Conservation (phyloP, 2,113 vertebrate genomes). For the Archocentrus centrarchus region DNA sequence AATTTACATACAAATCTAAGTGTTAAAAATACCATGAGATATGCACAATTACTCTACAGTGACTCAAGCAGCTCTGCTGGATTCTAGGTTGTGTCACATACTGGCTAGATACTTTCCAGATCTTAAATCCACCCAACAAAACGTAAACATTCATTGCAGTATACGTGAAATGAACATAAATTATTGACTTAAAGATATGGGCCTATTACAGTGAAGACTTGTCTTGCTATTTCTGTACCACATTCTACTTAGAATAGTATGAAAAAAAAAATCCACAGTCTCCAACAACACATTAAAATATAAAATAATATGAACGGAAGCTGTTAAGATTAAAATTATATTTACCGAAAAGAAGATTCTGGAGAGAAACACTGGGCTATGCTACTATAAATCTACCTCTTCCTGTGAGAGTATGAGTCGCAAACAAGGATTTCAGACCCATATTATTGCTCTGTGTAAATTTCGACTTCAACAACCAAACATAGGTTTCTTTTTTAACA, state of each 20-base stretch:
- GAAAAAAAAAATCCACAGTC: neutral
- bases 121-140: neutral
- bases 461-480: neutral
- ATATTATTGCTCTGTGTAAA: neutral
- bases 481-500: neutral
- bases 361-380: constrained; percentile 32
- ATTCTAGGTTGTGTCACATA: neutral
- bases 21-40: neutral
- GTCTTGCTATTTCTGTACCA: neutral
- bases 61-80: neutral
- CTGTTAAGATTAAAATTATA: constrained; percentile 29
- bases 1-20: neutral
- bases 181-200: constrained; percentile 4
- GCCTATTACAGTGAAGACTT: neutral
- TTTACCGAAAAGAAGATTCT: constrained; percentile 58
- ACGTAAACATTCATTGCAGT: neutral
- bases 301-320: constrained; percentile 12
- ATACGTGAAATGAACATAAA: constrained; percentile 7
- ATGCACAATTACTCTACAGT: neutral
- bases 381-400: constrained; percentile 8
- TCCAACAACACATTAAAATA: neutral
- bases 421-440: constrained; percentile 12
- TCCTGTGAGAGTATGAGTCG: constrained; percentile 19
- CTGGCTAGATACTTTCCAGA: neutral
- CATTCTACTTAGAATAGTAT: neutral